These are phyloP conservation scores for Cheilosia pagana DNA, from an alignment of 2,888 invertebrate genomes.

Conservation along the genomic window DNA sequence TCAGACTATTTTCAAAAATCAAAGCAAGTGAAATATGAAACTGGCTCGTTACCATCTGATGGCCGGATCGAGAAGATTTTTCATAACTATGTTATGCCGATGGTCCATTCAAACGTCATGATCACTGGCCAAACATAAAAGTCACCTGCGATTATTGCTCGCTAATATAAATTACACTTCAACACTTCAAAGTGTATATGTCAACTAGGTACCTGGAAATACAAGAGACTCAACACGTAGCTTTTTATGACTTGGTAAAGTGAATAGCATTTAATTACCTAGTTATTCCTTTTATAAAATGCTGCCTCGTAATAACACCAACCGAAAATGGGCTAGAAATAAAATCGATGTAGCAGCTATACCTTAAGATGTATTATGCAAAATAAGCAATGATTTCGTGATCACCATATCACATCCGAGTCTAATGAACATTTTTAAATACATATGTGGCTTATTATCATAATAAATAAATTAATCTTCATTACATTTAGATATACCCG, in stretches of 20 bases:
- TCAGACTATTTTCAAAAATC: no score
- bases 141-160: no score
- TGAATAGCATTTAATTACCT: not conserved
- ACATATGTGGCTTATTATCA: not conserved
- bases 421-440: not conserved
- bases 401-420: constrained; percentile 4
- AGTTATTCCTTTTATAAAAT: not conserved
- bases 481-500: constrained; percentile 38
- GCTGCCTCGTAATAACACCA: not conserved
- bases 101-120: no score
- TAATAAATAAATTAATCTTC: constrained; percentile 13
- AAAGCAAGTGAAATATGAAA: no score
- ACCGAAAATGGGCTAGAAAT: constrained; percentile 31
- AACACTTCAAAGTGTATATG: no score
- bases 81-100: no score
- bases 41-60: no score
- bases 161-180: no score
- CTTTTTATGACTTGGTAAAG: not conserved
- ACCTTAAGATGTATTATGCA: constrained; percentile 24
- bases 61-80: no score
- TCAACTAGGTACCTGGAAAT: no score
- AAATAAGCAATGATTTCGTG: constrained; percentile 12
- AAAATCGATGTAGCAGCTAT: not conserved
- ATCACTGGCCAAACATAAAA: no score
- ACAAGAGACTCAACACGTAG: not conserved